Conservation (phyloP, 2,888 invertebrate species). For the Crematogaster levior region DNA sequence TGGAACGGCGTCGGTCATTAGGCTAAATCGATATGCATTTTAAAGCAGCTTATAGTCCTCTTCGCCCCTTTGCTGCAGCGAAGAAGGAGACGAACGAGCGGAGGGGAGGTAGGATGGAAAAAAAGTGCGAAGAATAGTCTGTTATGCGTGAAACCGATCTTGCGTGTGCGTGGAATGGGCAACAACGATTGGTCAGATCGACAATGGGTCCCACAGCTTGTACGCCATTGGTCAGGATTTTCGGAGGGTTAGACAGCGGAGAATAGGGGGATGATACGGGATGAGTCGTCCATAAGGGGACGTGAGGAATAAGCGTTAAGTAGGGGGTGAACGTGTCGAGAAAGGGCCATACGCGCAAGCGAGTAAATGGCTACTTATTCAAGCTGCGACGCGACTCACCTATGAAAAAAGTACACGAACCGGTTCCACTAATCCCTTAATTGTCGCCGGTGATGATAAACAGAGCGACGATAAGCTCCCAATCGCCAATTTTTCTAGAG, state of each 20-base stretch:
- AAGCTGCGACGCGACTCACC: constrained; percentile 39
- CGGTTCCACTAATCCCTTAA: constrained; percentile 59
- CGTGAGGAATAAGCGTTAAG: constrained; percentile 84
- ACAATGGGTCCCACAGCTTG: constrained; percentile 82
- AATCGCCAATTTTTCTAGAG: background rate
- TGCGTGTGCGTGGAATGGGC: constrained; percentile 71
- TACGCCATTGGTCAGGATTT: constrained; percentile 81
- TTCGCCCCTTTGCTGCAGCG: background rate
- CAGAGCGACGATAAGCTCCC: background rate
- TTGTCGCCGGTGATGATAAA: constrained; percentile 32
- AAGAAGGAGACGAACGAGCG: background rate
- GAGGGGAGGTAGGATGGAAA: background rate
- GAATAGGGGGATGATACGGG: constrained; percentile 83
- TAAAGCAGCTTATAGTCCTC: constrained; percentile 70
- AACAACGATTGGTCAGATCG: constrained; percentile 80
- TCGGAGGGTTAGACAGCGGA: constrained; percentile 75
- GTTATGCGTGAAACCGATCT: constrained; percentile 64
- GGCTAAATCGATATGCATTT: constrained; percentile 82
- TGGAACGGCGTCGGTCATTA: constrained; percentile 77
- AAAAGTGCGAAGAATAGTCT: constrained; percentile 63
- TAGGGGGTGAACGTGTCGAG: constrained; percentile 78
- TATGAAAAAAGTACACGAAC: constrained; percentile 49
- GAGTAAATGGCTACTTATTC: constrained; percentile 77
- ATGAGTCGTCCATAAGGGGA: constrained; percentile 81
- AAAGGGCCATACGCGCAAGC: constrained; percentile 52